phyloP scores from a whole-genome alignment of 92 coral and sea anemone genomes.

The Muricea muricata region DNA sequence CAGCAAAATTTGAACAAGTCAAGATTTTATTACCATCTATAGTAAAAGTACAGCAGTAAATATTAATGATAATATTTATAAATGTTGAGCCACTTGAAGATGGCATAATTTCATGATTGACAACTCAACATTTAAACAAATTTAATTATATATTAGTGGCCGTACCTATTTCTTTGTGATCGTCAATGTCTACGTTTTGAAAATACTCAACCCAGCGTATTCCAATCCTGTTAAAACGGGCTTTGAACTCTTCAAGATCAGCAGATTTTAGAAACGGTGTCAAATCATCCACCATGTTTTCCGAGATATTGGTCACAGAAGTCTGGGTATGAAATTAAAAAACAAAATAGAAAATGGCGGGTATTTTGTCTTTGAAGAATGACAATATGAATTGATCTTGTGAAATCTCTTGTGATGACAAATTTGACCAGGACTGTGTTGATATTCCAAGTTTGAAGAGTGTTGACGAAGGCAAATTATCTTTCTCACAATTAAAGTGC shows the following conservation, averaged over 20 bases:
- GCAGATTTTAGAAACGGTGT: slow-evolving; percentile 53
- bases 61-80: slow-evolving; percentile 30
- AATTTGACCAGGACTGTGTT: too few species aligned
- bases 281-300: neutral
- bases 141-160: slow-evolving; percentile 1
- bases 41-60: slow-evolving; percentile 6
- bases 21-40: neutral
- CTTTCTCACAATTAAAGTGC: slow-evolving; percentile 9
- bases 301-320: slow-evolving; percentile 30
- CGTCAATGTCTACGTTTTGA: neutral
- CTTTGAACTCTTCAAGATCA: slow-evolving; percentile 52
- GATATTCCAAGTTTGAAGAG: too few species aligned
- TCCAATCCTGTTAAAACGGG: slow-evolving; percentile 36
- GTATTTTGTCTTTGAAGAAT: slow-evolving; percentile 19
- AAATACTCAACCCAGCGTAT: slow-evolving; percentile 48
- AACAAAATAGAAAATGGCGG: slow-evolving; percentile 38
- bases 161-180: neutral
- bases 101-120: slow-evolving; percentile 35
- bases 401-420: too few species aligned
- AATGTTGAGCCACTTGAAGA: slow-evolving; percentile 33
- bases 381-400: slow-evolving; percentile 23
- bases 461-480: too few species aligned
- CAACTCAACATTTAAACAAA: slow-evolving; percentile 7
- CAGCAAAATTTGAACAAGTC: slow-evolving; percentile 18
- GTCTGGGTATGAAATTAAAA: slow-evolving; percentile 37